Evolutionary conservation across 2,888 invertebrate genomes (phyloP), one percentile per base, ranked within the genome.

Genomic region (Drosophila paramelanica): DNA sequence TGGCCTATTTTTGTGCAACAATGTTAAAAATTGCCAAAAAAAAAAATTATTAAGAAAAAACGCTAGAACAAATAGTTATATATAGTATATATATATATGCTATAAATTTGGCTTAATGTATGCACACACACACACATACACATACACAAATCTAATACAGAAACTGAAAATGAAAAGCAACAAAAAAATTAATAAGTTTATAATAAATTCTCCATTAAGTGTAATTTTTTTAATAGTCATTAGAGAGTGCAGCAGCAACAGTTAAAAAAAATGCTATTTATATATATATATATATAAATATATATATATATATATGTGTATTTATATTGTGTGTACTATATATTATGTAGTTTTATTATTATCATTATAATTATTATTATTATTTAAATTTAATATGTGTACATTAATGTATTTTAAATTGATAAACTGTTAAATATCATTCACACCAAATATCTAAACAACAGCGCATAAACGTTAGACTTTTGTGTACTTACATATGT

Each of bases 321-420:
- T 36, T 36, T 36, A 11, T 36, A 36, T 36, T 36, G 36, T 36
- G 13, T 36, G 36, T 36, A 36, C 36, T 52, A 69, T 67, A 55
- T 74, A 76, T 71, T 76, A 67, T 73, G 70, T 85, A 85, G 81
- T 70, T 56, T 56, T 75, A 79, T 73, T 57, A 78, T 79, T 72
- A 80, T 75, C 62, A 76, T 66, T 51, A 76, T 69, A 46, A 64
- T 58, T 45, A 51, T 50, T 57, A 71, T 67, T 65, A 73, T 68
- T 69, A 73, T 53, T 71, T 70, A 79, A 71, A 67, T 74, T 73
- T 70, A 82, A 83, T 75, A 56, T 70, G 70, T 86, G 83, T 83
- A 83, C 68, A 81, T 86, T 83, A 80, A 80, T 85, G 73, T 77
- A 86, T 74, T 83, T 79, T 80, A 83, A 81, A 83, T 77, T 79